phyloP scores from a whole-genome alignment of 2,113 vertebrate genomes.

The Dasyprocta punctata region DNA sequence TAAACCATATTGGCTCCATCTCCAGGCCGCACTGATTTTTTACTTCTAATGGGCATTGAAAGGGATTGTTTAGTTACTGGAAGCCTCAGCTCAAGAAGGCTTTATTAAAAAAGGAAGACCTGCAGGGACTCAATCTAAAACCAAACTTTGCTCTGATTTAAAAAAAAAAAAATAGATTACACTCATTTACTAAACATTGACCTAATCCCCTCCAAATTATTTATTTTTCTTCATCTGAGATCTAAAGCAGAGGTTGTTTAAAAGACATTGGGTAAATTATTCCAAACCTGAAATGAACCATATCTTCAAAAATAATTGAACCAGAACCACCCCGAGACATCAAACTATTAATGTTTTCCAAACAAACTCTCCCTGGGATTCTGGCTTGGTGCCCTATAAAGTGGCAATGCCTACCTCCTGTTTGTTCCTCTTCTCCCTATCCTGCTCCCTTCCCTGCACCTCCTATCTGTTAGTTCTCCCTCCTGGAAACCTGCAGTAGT shows the following conservation, averaged over 20 bases:
- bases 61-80: not conserved
- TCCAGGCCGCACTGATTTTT: conserved; percentile 42
- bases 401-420: not conserved
- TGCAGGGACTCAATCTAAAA: conserved; percentile 5
- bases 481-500: not conserved
- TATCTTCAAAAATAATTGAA: conserved; percentile 65
- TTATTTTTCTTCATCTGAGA: conserved; percentile 55
- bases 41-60: conserved; percentile 32
- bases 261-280: conserved; percentile 64
- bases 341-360: conserved; percentile 60
- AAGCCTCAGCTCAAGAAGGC: conserved; percentile 4
- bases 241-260: conserved; percentile 66
- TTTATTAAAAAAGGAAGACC: not conserved
- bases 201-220: conserved; percentile 52
- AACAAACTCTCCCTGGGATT: not conserved
- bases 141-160: not conserved
- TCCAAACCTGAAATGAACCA: conserved; percentile 64
- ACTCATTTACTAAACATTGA: conserved; percentile 50
- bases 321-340: conserved; percentile 49
- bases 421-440: not conserved
- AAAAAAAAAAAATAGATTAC: not conserved
- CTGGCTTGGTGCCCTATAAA: not conserved
- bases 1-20: conserved; percentile 26
- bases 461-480: not conserved
- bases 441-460: not conserved